Evolutionary conservation across 2,797 vertebrate genomes (phyloP), one percentile per base, ranked within the genome.

Genomic region (Megaceryle alcyon): DNA sequence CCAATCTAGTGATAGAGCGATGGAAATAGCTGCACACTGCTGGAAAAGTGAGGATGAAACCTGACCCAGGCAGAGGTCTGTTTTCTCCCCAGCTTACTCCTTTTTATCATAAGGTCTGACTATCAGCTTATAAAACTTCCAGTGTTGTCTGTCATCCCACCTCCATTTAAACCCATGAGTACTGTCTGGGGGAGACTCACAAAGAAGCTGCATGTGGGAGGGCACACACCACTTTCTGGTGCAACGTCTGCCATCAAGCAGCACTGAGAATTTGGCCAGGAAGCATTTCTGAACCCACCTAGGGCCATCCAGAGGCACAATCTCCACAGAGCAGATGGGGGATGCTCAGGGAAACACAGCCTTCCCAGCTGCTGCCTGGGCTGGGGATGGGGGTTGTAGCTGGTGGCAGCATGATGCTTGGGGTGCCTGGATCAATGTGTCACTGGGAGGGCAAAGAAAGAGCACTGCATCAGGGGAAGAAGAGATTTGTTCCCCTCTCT

Each of bases 281-380:
- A 86, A 29, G 28, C 15, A 46, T 35, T 80, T 70, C 56, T 73
- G 65, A 80, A 51, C 21, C 14, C 8, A 10, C 14, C 15, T 18
- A 22, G 25, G 37, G 63, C n/a, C 15, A 75, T 19, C 10, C 6
- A 4, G 64, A 63, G 16, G n/a, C 9, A 68, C 0, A 0, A 1
- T 33, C 12, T 57, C 9, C 35, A 25, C 63, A 79, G 46, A 76
- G 51, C 29, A 61, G 22, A 35, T 0, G 1, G 22, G 19, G 66
- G 21, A 59, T 68, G 69, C 49, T 64, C 69, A 70, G 48, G 48
- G 35, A 73, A 85, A 51, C 0, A 0, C 37, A 73, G 8, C 33
- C 12, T 61, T 57, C 13, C 53, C 0, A 0, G 10, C 29, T 79
- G 28, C n/a, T 0, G 0, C 17, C 14, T 3, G 1, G 29, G 13